Base-by-base conservation (phyloP, 53 echinoderm and acorn worm species). In the Hippasteria phrygiana region DNA sequence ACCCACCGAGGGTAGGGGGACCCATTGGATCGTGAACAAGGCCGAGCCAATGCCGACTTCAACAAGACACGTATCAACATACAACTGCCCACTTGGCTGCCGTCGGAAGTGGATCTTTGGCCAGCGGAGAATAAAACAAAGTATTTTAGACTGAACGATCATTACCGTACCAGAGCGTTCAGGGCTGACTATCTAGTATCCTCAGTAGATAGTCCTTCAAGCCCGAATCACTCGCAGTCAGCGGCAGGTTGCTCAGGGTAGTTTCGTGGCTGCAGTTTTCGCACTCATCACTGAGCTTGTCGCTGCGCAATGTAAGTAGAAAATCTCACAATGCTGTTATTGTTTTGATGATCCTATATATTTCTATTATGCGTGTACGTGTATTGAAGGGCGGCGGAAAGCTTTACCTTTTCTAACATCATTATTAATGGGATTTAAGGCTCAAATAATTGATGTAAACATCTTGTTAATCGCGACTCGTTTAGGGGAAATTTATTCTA, bases 161-260 rank as follows among this genome's bases (percentile, higher is more conserved):
- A 16, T 33, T 7, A 16, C 26, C 4, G 28, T 67, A 10, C 4
- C 13, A 9, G 13, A 5, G 69, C 10, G 69, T 67, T 4, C 34
- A 8, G 69, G 33, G 69, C 69, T 67, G n/a, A 67, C 69, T 67
- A 67, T 67, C 69, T 33, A n/a, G n/a, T n/a, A n/a, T n/a, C n/a
- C n/a, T 67, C 34, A 67, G 69, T 36, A 67, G 69, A 67, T 67
- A 67, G 69, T 35, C 6, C 13, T 10, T 14, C 48, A 16, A 31
- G 17, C 69, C 11, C 13, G 4, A 12, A 33, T 33, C 34, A 16
- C 33, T 14, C 11, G 37, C 35, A 16, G 18, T 35, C 59, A 22
- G 59, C 59, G 26, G 7, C 59, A 59, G n/a, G 59, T 8, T 26
- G 36, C 11, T 10, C 12, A 67, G 34, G 14, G 69, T 26, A 36